Evolutionary conservation across 2,888 invertebrate species (phyloP), one percentile per base, ranked within the genome.

Genomic region (Eupithecia subumbrata): DNA sequence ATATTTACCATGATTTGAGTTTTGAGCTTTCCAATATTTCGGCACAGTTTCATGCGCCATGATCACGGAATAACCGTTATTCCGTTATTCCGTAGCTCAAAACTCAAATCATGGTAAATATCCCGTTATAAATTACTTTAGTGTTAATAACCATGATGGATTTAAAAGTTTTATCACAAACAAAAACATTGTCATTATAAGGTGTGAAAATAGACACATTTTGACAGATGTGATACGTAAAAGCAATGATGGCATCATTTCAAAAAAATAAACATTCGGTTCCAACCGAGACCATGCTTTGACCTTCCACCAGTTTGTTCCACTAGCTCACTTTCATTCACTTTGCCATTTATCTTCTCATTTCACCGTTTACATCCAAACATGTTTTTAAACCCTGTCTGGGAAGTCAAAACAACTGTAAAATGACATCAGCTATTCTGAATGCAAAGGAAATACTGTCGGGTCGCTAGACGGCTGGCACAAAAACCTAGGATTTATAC

Each of bases 391-490:
- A 60, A 30, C 69, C 69, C 18, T 5, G 69, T 37, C 34, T 70
- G 67, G 72, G 7, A 37, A 72, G 69, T 66, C 30, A 60, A 71
- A 79, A 74, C 30, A 76, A 79, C 75, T 25, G 74, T 78, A 22
- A 52, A 22, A 71, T 77, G 76, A 75, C 75, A 77, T 77, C 78
- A 79, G 67, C 5, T 43, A 72, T 73, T 71, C 37, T 64, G 48
- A 67, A 72, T 74, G 60, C 52, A 68, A 37, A 56, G 48, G 22
- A 67, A 68, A 70, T 9, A 64, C 11, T 37, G 71, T 72, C 75
- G 56, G 25, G 40, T 5, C 22, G 37, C 67, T 40, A 74, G 71
- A 72, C 72, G 12, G 69, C 68, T 71, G 70, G 45, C 66, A 76
- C 71, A 74, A 56, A 78, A 75, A 76, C 72, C 43, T 12, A 45